These are phyloP conservation scores for Trematomus bernacchii DNA, from an alignment of 2,797 vertebrate genomes.

Conservation along the genomic window DNA sequence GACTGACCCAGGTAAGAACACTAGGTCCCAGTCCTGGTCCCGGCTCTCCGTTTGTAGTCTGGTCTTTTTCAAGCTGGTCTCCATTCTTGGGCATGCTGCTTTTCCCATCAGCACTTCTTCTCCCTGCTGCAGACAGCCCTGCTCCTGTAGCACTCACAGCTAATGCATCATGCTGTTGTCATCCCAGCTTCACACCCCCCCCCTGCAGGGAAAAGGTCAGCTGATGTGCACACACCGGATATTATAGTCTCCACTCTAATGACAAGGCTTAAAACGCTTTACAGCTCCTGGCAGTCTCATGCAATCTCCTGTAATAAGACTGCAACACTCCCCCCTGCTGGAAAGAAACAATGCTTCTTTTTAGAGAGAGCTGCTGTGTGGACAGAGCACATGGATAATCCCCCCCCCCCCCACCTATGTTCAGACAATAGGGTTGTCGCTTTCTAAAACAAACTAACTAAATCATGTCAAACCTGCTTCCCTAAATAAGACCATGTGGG, in stretches of 20 bases:
- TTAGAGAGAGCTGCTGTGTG: neutral
- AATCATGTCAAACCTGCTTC: neutral
- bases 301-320: slow-evolving; percentile 25
- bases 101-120: slow-evolving; percentile 63
- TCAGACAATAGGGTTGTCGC: neutral
- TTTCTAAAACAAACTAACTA: neutral
- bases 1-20: slow-evolving; percentile 97
- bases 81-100: slow-evolving; percentile 72
- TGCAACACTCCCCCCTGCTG: slow-evolving; percentile 69
- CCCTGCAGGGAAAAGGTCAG: slow-evolving; percentile 47
- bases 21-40: slow-evolving; percentile 75
- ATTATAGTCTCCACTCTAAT: slow-evolving; percentile 49
- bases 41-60: slow-evolving; percentile 54
- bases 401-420: neutral
- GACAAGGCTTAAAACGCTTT: slow-evolving; percentile 57
- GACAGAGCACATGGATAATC: neutral
- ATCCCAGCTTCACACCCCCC: slow-evolving; percentile 50
- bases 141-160: slow-evolving; percentile 68
- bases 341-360: slow-evolving; percentile 24
- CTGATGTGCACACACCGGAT: slow-evolving; percentile 43
- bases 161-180: slow-evolving; percentile 65
- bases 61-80: slow-evolving; percentile 56
- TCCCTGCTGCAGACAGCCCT: slow-evolving; percentile 52
- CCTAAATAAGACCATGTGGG: neutral
- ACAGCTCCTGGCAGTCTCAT: slow-evolving; percentile 44